A percentile compares a stretch with the other conserved stretches of the same genome.
Evolutionary conservation across 2,113 vertebrate species (phyloP).

Genomic region (Podiceps cristatus): DNA sequence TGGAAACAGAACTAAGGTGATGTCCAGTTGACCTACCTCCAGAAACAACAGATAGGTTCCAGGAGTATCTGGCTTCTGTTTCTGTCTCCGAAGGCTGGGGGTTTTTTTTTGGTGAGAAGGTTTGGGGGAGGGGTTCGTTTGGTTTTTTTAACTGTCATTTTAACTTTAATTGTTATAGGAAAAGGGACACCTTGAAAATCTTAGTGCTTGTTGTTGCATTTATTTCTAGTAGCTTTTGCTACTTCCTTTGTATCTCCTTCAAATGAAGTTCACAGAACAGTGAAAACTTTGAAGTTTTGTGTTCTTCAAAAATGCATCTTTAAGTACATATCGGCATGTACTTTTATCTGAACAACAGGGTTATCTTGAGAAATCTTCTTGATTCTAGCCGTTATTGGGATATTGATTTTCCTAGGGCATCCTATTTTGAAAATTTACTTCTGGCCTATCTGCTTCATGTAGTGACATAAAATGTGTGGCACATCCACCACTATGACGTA

Average conservation of each 20-base stretch:
- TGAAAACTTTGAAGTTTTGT: background rate
- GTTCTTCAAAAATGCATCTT: background rate
- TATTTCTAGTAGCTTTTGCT: background rate
- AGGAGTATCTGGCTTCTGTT: background rate
- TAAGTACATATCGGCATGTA: background rate
- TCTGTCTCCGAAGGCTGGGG: background rate
- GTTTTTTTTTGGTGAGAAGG: background rate
- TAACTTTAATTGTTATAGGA: background rate
- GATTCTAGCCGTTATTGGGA: background rate
- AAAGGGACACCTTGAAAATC: background rate
- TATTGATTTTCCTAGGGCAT: background rate
- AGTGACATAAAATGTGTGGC: background rate
- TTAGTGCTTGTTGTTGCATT: background rate
- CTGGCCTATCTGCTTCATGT: background rate
- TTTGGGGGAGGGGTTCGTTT: background rate
- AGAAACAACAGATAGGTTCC: background rate
- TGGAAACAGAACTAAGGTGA: background rate
- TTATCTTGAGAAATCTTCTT: background rate
- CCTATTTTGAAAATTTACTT: background rate
- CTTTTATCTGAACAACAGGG: background rate
- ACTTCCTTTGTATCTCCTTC: background rate
- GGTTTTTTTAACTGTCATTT: background rate
- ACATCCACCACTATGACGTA: background rate
- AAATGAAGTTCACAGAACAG: background rate
- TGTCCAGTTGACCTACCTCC: background rate